Percentiles rank a stretch among this genome's conserved stretches.
Conservation (phyloP, 1,140 invertebrate species). For the Myzus persicae region DNA sequence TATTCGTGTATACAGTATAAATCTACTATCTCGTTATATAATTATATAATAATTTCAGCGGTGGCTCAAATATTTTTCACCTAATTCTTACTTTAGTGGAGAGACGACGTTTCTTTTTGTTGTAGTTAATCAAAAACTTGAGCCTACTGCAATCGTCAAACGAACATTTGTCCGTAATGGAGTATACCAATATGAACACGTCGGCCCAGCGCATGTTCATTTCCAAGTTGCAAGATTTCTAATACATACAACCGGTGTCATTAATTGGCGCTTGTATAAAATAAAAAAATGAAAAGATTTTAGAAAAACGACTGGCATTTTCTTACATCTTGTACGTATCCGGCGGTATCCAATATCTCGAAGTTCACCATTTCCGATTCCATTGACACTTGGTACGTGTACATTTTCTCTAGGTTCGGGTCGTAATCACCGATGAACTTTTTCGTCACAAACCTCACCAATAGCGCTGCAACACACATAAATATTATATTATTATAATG, state of each 20-base stretch:
- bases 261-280: neutral
- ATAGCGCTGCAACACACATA: slow-evolving; percentile 70
- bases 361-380: slow-evolving; percentile 80
- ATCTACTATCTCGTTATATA: neutral
- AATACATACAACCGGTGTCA: slow-evolving; percentile 60
- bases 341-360: slow-evolving; percentile 83
- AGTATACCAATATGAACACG: slow-evolving; percentile 84
- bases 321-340: slow-evolving; percentile 68
- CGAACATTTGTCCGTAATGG: slow-evolving; percentile 82
- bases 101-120: slow-evolving; percentile 73
- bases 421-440: slow-evolving; percentile 88
- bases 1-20: neutral
- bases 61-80: neutral
- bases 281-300: neutral
- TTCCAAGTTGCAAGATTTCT: slow-evolving; percentile 74
- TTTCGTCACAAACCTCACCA: slow-evolving; percentile 80
- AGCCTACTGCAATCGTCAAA: slow-evolving; percentile 84
- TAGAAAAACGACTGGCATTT: neutral
- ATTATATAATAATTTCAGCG: neutral
- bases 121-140: slow-evolving; percentile 81
- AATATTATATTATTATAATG: neutral
- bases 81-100: slow-evolving; percentile 59
- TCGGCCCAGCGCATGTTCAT: slow-evolving; percentile 84
- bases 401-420: slow-evolving; percentile 79
- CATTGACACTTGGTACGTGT: slow-evolving; percentile 77